Base-by-base conservation (phyloP, 1,140 invertebrate genomes). In the Nixonia krombeini region DNA sequence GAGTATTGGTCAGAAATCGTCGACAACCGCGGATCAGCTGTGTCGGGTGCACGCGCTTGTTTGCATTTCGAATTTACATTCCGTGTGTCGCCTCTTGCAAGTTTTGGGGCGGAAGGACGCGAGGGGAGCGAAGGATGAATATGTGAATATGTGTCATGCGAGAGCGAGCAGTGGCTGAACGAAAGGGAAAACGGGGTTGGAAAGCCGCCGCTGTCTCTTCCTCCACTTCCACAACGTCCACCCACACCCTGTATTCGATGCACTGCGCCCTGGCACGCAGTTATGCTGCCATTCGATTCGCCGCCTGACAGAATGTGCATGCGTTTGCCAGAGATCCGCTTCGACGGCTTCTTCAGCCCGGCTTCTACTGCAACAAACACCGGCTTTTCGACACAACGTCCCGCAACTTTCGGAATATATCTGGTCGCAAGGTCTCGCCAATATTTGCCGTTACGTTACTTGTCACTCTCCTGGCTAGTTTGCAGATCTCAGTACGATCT, bases 181-280 rank as follows among this genome's bases (percentile, higher is more conserved):
- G 80, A 81, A 82, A 81, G 80, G 72, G 80, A 82, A 82, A 82
- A 75, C 72, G 74, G 62, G 74, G 76, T 72, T 78, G 78, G 70
- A 73, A 76, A 70, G 72, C 70, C 62, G 47, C 65, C 63, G 72
- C 70, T 59, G 47, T 63, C 63, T 49, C 59, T 23, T 47, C 29
- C 29, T 16, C 26, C 40, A 15, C 26, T 18, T 42, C 38, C 26
- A 29, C 50, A 28, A 23, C 16, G 53, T 52, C 47, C 46, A 51
- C 65, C 51, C 63, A 41, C 66, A 67, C 65, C 63, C 57, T 53
- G 44, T 49, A 55, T 67, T 70, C 71, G 63, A 77, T 72, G 50
- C 73, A 76, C 70, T 66, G 66, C 71, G 62, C 51, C 59, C 46
- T 57, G 69, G 59, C 46, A 72, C 65, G 73, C 68, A 63, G 44